Conservation (phyloP, 2,888 invertebrate species). For the Cantharis lateralis region DNA sequence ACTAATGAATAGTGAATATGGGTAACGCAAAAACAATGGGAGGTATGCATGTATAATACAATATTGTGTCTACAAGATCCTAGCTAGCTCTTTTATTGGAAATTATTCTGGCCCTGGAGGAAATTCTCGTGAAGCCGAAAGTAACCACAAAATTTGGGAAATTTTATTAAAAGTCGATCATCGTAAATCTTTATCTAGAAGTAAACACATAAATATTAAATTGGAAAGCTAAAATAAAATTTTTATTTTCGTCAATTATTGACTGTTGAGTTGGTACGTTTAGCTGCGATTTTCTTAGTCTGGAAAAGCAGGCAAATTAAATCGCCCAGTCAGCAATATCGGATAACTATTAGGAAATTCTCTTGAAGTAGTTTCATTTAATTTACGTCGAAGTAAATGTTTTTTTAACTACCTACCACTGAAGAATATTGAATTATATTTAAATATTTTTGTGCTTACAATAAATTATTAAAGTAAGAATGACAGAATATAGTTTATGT, state of each 20-base stretch:
- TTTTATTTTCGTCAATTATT: not conserved
- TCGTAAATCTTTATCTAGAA: not conserved
- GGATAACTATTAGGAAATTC: conserved; percentile 31
- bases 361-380: conserved; percentile 27
- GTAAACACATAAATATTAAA: not conserved
- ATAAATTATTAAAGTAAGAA: not conserved
- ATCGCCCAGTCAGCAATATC: conserved; percentile 30
- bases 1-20: not conserved
- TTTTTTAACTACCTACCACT: conserved; percentile 26
- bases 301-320: conserved; percentile 23
- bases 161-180: not conserved
- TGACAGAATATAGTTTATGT: not conserved
- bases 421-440: conserved; percentile 30
- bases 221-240: not conserved
- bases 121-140: not conserved
- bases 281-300: not conserved
- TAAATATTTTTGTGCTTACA: conserved; percentile 17
- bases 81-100: too few relatives aligned
- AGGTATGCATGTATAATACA: not conserved
- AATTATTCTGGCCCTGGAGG: not conserved
- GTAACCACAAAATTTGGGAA: not conserved
- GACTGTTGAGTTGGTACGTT: not conserved
- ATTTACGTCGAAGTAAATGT: conserved; percentile 30
- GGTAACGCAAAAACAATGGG: not conserved
- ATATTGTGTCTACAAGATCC: not conserved